A percentile compares a stretch with the other conserved stretches of the same genome.
Conservation (phyloP, 2,888 invertebrate genomes). For the Syrista parreyssii region DNA sequence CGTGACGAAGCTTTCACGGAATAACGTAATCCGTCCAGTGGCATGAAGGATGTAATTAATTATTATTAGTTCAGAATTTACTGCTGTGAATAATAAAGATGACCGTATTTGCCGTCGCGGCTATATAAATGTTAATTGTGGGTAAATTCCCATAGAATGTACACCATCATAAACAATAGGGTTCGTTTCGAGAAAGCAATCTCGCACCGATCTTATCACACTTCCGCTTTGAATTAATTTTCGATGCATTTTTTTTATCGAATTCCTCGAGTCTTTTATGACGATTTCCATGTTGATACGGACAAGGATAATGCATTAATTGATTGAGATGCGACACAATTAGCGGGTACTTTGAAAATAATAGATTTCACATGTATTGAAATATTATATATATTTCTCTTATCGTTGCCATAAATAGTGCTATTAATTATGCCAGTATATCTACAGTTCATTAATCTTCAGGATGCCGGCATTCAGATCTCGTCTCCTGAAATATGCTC, state of each 20-base stretch:
- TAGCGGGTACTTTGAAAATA: background rate
- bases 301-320: background rate
- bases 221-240: constrained; percentile 39
- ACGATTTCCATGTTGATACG: background rate
- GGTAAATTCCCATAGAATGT: constrained; percentile 64
- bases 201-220: constrained; percentile 53
- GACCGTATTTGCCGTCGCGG: constrained; percentile 57
- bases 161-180: constrained; percentile 54
- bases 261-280: background rate
- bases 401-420: constrained; percentile 12
- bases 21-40: constrained; percentile 46
- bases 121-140: constrained; percentile 63
- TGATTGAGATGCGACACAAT: background rate
- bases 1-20: background rate
- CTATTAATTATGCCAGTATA: constrained; percentile 8
- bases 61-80: constrained; percentile 58
- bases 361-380: background rate
- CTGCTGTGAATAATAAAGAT: constrained; percentile 60
- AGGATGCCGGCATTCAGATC: background rate
- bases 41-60: constrained; percentile 53
- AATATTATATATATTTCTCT: constrained; percentile 9
- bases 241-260: background rate
- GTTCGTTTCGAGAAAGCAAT: constrained; percentile 53
- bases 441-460: constrained; percentile 3
- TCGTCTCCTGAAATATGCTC: background rate